Evolutionary conservation across 2,888 invertebrate species (phyloP).

Genomic region (Brassicogethes aeneus): DNA sequence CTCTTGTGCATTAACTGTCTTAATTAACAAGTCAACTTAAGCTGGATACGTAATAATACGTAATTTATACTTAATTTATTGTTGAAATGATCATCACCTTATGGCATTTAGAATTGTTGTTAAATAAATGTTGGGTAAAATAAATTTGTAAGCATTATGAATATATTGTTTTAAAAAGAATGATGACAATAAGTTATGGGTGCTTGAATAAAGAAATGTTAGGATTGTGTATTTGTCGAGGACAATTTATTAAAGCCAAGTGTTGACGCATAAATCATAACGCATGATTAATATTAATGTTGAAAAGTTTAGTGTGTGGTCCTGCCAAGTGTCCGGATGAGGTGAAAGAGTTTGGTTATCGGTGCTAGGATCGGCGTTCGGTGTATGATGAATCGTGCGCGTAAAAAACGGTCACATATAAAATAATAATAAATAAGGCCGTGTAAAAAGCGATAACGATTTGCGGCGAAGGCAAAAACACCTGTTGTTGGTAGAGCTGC

Average conservation of each 20-base stretch:
- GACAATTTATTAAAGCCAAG: background rate
- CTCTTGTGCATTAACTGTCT: too few species aligned
- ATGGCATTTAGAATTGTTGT: too few species aligned
- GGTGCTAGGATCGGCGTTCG: background rate
- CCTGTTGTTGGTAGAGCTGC: constrained; percentile 28
- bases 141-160: too few species aligned
- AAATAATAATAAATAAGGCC: constrained; percentile 30
- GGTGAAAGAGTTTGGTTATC: background rate
- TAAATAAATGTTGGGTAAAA: too few species aligned
- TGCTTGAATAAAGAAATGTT: too few species aligned
- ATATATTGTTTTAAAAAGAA: too few species aligned
- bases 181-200: too few species aligned
- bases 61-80: too few species aligned
- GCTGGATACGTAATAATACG: too few species aligned
- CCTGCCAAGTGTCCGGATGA: background rate
- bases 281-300: background rate
- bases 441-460: constrained; percentile 29
- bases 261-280: background rate
- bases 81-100: too few species aligned
- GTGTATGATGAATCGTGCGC: constrained; percentile 21
- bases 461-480: constrained; percentile 28
- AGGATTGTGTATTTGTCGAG: too few species aligned
- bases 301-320: background rate
- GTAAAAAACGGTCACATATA: constrained; percentile 28
- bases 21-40: too few species aligned